Conservation (phyloP, 1,140 invertebrate genomes). For the Drosophila lacteicornis region DNA sequence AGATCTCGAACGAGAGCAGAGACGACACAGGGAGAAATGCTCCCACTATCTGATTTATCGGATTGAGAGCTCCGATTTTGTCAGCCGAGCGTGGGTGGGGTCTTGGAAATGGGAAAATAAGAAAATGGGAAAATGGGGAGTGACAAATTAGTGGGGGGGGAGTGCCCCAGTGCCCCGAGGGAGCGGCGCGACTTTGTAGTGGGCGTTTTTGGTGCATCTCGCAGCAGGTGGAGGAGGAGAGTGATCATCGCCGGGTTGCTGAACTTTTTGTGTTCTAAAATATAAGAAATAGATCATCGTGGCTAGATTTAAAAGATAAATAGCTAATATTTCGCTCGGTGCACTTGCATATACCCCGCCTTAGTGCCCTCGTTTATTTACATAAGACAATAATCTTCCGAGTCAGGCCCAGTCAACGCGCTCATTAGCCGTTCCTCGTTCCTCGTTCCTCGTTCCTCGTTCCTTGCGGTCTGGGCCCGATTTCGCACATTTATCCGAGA, state of each 20-base stretch:
- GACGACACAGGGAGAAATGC: conserved; percentile 1
- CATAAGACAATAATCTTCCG: conserved; percentile 18
- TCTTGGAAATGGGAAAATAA: not conserved
- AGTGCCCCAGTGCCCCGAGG: not conserved
- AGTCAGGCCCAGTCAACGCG: conserved; percentile 24
- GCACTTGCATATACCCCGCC: not conserved
- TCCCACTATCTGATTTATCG: conserved; percentile 34
- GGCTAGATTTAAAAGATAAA: too few species aligned
- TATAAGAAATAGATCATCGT: not conserved
- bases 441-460: conserved; percentile 1
- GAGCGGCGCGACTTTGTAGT: not conserved
- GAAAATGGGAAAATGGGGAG: not conserved
- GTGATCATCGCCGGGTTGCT: not conserved
- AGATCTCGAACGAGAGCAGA: conserved; percentile 36
- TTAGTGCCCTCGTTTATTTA: conserved; percentile 20
- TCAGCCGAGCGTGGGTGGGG: conserved; percentile 17
- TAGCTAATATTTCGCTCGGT: not conserved
- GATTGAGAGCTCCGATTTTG: conserved; percentile 45
- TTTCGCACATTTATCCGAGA: conserved; percentile 61
- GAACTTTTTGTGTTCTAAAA: not conserved
- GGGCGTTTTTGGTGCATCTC: conserved; percentile 4
- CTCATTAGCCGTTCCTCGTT: conserved; percentile 24
- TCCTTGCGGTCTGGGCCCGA: conserved; percentile 33
- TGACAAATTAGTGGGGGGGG: conserved; percentile 3
- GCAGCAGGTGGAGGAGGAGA: conserved; percentile 1